phyloP scores from a whole-genome alignment of 2,113 vertebrate genomes.

The Eleginops maclovinus region DNA sequence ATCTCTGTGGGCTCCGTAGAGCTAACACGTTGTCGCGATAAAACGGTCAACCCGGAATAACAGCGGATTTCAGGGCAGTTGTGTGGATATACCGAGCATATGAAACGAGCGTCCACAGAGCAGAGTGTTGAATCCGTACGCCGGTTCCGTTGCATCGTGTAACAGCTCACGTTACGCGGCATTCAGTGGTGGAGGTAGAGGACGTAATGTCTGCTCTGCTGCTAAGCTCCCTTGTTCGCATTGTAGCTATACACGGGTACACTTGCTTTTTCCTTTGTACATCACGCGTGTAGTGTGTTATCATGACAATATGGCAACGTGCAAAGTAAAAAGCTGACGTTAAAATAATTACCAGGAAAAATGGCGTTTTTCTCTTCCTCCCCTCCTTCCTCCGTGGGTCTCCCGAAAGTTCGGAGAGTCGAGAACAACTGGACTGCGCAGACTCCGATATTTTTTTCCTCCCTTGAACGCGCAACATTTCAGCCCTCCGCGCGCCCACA shows the following conservation, averaged over 20 bases:
- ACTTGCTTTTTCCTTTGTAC: accelerated
- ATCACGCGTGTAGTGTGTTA: neutral
- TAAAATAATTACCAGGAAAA: slow-evolving; percentile 66
- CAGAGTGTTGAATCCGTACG: neutral
- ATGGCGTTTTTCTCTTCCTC: slow-evolving; percentile 62
- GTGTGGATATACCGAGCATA: neutral
- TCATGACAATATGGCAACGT: accelerated
- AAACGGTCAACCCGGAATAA: accelerated
- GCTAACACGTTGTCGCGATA: neutral
- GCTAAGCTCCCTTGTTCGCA: neutral
- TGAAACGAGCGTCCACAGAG: no score
- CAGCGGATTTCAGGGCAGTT: accelerated
- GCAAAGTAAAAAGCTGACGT: neutral
- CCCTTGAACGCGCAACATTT: slow-evolving; percentile 68
- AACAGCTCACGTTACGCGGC: neutral
- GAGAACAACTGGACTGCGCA: slow-evolving; percentile 69
- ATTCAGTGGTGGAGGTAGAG: neutral
- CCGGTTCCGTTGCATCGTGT: neutral
- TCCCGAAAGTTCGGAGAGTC: slow-evolving; percentile 79
- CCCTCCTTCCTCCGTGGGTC: slow-evolving; percentile 65
- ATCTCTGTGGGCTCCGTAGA: neutral
- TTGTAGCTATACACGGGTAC: no score
- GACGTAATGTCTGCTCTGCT: slow-evolving; percentile 11
- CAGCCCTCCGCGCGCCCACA: slow-evolving; percentile 51
- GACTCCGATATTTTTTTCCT: slow-evolving; percentile 53